Conservation (phyloP, 37 sponge, comb jelly and placozoan genomes). For the Lycopodina hypogea region DNA sequence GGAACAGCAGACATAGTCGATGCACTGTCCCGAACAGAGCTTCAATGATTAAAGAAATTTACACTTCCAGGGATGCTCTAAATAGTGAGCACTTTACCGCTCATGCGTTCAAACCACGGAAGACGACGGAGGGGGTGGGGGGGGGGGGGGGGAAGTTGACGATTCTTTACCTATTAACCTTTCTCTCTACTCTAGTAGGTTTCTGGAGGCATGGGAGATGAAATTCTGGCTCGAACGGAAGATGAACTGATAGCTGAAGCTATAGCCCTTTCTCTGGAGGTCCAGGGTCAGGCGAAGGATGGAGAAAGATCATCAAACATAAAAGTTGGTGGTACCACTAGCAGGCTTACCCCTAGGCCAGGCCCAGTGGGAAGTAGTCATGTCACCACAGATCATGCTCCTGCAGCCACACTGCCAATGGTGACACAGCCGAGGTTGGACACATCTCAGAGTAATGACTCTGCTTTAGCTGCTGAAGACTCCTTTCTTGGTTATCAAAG, state of each 20-base stretch:
- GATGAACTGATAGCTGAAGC: slow-evolving; percentile 53
- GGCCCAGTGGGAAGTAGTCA: background rate
- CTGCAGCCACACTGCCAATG: background rate
- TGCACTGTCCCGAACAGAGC: background rate
- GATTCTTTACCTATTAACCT: too few relatives aligned
- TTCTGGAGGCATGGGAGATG: too few relatives aligned
- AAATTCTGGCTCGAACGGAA: slow-evolving; percentile 17
- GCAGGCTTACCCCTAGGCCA: background rate
- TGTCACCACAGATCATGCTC: background rate
- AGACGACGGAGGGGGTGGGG: background rate
- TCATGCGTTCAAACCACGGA: too few relatives aligned
- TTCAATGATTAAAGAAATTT: background rate
- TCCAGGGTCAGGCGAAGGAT: background rate
- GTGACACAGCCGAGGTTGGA: background rate
- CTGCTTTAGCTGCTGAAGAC: background rate
- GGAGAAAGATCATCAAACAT: background rate
- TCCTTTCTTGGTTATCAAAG: background rate
- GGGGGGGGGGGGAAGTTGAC: too few relatives aligned
- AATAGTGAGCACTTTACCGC: too few relatives aligned
- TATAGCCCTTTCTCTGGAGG: slow-evolving; percentile 55
- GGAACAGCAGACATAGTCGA: slow-evolving; percentile 69
- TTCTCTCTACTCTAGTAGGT: too few relatives aligned
- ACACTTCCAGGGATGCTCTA: too few relatives aligned
- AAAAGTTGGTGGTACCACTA: background rate
- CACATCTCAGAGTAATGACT: slow-evolving; percentile 18